Conservation (phyloP, 2,888 invertebrate species). For the Sepiola atlantica region DNA sequence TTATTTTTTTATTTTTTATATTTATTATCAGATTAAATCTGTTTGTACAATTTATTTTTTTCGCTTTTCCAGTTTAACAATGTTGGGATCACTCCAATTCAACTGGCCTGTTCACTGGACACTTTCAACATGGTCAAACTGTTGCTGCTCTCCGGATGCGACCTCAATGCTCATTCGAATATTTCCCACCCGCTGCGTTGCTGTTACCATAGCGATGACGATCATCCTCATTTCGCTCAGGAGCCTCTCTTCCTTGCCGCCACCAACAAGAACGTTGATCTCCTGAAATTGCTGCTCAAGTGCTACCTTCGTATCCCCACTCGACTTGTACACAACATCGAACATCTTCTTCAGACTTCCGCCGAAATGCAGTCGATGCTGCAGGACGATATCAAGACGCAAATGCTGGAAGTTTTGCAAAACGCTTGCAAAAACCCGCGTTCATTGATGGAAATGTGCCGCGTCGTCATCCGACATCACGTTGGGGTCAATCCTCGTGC, state of each 20-base stretch:
- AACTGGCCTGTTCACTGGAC: constrained; percentile 66
- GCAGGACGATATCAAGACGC: constrained; percentile 56
- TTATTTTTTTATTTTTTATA: neutral
- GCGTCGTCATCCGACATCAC: constrained; percentile 61
- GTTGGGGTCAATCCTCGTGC: constrained; percentile 60
- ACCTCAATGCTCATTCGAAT: constrained; percentile 66
- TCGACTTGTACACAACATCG: constrained; percentile 59
- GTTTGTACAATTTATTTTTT: constrained; percentile 43
- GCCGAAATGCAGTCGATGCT: constrained; percentile 63
- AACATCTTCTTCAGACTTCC: constrained; percentile 63
- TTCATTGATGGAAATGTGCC: constrained; percentile 65
- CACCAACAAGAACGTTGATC: constrained; percentile 68
- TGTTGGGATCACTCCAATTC: constrained; percentile 67
- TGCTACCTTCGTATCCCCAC: constrained; percentile 66
- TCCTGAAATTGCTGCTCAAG: constrained; percentile 64
- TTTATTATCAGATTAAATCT: neutral
- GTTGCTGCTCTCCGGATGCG: constrained; percentile 69
- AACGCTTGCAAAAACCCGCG: constrained; percentile 58
- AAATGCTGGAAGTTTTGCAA: constrained; percentile 64
- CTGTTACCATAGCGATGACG: constrained; percentile 67
- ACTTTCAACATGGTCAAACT: constrained; percentile 61
- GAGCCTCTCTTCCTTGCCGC: constrained; percentile 71
- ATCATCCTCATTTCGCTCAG: constrained; percentile 71
- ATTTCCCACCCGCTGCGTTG: constrained; percentile 62
- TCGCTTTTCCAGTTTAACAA: constrained; percentile 66